A percentile compares a stretch with the other conserved stretches of the same genome.
These are phyloP conservation scores for Anolis apletophallus DNA, from an alignment of 2,797 vertebrate genomes.

Conservation along the genomic window DNA sequence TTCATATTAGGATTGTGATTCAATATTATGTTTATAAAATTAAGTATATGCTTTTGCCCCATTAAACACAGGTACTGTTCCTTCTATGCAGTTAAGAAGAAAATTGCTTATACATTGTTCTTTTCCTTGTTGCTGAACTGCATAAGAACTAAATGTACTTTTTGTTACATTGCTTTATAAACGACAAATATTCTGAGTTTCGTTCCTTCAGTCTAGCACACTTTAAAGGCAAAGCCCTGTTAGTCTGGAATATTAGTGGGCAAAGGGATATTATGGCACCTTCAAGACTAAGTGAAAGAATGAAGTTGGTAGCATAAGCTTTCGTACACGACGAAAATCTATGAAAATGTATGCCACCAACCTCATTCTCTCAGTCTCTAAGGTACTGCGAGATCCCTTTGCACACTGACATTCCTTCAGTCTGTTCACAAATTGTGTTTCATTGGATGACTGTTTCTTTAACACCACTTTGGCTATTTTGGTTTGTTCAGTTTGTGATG, in stretches of 20 bases:
- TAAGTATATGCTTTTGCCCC: not conserved
- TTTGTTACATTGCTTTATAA: not conserved
- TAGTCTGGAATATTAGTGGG: no score
- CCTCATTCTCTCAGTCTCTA: no score
- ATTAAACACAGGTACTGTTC: not conserved
- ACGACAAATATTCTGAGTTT: not conserved
- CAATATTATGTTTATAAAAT: not conserved
- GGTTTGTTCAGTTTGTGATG: not conserved
- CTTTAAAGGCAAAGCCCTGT: no score
- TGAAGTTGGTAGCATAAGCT: no score
- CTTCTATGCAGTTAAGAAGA: not conserved
- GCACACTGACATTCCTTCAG: no score
- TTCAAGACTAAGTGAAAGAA: no score
- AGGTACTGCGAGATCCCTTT: no score
- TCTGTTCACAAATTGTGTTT: not conserved
- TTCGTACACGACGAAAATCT: no score
- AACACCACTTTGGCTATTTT: not conserved
- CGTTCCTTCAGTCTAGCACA: not conserved
- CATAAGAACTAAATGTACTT: not conserved
- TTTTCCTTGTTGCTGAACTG: not conserved
- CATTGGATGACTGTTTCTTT: not conserved
- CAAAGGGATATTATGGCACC: no score
- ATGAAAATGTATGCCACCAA: no score
- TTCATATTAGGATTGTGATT: not conserved
- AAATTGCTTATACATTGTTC: not conserved